These are phyloP conservation scores for Pangasius larnaudii DNA, from an alignment of 2,797 vertebrate genomes.

Conservation along the genomic window DNA sequence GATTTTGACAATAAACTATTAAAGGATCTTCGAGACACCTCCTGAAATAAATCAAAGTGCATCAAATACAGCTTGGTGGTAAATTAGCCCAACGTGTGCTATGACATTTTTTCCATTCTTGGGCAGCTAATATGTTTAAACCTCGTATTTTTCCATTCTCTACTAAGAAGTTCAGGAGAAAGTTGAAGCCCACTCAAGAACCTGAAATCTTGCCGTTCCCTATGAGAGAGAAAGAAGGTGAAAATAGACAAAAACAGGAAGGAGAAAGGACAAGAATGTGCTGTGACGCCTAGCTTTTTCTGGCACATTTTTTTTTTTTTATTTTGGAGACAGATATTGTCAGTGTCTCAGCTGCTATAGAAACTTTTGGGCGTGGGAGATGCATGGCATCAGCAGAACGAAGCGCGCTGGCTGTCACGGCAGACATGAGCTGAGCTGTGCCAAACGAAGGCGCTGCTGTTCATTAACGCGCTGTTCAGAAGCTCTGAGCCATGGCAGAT, in stretches of 20 bases:
- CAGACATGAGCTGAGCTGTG: conserved; percentile 36
- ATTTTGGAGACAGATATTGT: conserved; percentile 55
- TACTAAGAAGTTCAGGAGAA: conserved; percentile 12
- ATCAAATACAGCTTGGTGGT: no score
- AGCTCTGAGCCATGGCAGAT: conserved; percentile 44
- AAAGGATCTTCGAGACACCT: not conserved
- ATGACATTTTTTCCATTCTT: not conserved
- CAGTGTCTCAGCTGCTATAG: conserved; percentile 52
- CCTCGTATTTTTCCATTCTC: conserved; percentile 1
- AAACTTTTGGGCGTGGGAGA: conserved; percentile 55
- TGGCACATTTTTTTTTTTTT: conserved; percentile 25
- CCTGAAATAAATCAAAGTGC: not conserved
- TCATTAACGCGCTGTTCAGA: conserved; percentile 56
- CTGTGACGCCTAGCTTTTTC: conserved; percentile 44
- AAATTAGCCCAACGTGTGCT: not conserved
- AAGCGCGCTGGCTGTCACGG: conserved; percentile 49
- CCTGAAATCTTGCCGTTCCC: conserved; percentile 32
- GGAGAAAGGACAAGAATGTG: conserved; percentile 48
- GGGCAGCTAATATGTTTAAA: not conserved
- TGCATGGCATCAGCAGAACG: conserved; percentile 58
- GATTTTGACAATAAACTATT: not conserved
- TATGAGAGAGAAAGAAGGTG: conserved; percentile 25
- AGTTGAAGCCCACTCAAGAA: conserved; percentile 29
- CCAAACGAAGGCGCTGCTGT: conserved; percentile 51
- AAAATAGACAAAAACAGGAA: conserved; percentile 47